These are phyloP conservation scores for Apistogramma diplotaenia DNA, from an alignment of 2,113 vertebrate species.

Conservation along the genomic window DNA sequence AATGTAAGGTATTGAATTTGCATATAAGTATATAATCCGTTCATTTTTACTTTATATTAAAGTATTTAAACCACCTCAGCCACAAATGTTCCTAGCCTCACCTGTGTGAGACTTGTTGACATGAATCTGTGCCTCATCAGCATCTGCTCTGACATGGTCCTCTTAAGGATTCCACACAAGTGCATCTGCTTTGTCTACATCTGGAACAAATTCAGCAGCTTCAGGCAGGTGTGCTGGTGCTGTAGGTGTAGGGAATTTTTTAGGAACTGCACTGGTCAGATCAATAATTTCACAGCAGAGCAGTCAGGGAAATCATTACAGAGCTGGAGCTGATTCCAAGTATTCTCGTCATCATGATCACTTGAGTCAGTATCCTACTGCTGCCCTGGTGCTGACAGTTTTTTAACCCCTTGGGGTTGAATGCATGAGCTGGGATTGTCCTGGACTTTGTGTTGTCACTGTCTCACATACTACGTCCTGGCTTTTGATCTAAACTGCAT, in stretches of 20 bases:
- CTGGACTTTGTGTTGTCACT: too few relatives aligned
- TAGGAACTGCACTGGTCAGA: neutral
- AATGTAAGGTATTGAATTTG: neutral
- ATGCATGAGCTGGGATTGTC: neutral
- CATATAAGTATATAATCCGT: neutral
- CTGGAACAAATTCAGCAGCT: neutral
- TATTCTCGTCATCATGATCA: neutral
- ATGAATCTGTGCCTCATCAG: neutral
- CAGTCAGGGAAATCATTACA: neutral
- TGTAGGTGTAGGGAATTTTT: neutral
- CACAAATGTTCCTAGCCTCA: neutral
- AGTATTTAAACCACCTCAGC: neutral
- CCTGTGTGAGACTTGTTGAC: neutral
- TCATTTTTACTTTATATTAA: neutral
- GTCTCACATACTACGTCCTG: too few relatives aligned
- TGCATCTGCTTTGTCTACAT: neutral
- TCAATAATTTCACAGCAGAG: neutral
- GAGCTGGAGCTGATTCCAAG: too few relatives aligned
- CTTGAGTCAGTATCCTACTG: neutral
- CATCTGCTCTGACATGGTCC: neutral
- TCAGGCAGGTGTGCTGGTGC: neutral
- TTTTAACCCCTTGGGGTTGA: neutral
- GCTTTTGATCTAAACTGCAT: too few relatives aligned
- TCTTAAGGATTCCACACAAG: neutral
- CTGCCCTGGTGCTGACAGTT: neutral